Percentiles rank a stretch among this genome's conserved stretches.
Conservation (phyloP, 2,888 invertebrate genomes). For the Luperina testacea region DNA sequence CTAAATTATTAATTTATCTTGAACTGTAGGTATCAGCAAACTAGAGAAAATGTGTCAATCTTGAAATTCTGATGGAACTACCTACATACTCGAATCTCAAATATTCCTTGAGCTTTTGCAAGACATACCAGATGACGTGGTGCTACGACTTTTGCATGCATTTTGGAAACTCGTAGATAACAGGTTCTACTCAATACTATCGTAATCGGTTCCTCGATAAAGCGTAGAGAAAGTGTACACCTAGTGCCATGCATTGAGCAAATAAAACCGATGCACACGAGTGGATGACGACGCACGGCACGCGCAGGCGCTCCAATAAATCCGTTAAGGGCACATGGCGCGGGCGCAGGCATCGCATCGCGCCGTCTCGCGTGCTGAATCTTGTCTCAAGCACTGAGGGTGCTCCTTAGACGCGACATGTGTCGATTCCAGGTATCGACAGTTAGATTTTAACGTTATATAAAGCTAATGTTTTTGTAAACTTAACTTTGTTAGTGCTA, state of each 20-base stretch:
- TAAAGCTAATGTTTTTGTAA: not conserved
- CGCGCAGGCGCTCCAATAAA: conserved; percentile 85
- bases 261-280: conserved; percentile 65
- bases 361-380: conserved; percentile 80
- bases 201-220: not conserved
- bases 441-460: conserved; percentile 10
- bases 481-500: not conserved
- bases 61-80: not conserved
- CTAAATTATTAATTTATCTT: not conserved
- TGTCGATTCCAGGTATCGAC: conserved; percentile 67
- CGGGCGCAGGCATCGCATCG: conserved; percentile 69
- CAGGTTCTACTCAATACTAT: not conserved
- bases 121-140: not conserved
- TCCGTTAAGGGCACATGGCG: conserved; percentile 89
- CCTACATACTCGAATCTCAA: not conserved
- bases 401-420: conserved; percentile 69
- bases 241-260: conserved; percentile 35
- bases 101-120: not conserved
- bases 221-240: conserved; percentile 57
- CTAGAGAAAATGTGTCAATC: not conserved
- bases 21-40: not conserved
- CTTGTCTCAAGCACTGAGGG: conserved; percentile 84
- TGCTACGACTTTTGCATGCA: not conserved
- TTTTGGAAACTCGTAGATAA: not conserved
- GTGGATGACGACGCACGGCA: conserved; percentile 74